These are phyloP conservation scores for Halictus ligatus DNA, from an alignment of 2,888 invertebrate genomes.

Conservation along the genomic window DNA sequence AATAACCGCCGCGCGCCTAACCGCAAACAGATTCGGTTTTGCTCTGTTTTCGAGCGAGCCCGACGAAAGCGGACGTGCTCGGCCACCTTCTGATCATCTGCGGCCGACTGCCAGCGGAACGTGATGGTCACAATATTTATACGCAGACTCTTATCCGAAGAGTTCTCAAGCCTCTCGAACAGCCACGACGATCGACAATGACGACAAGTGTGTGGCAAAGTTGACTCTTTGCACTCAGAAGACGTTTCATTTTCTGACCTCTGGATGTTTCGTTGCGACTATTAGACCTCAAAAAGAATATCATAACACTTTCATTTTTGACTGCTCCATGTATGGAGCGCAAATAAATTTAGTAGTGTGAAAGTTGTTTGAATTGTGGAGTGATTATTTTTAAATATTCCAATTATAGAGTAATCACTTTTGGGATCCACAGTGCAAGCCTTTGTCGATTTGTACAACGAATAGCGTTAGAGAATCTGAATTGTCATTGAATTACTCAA, in stretches of 20 bases:
- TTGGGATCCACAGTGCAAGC: no score
- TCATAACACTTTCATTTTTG: not conserved
- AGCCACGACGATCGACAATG: not conserved
- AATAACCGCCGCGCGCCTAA: conserved; percentile 41
- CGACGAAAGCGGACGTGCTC: not conserved
- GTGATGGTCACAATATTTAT: not conserved
- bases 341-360: no score
- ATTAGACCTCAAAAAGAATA: not conserved
- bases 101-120: not conserved
- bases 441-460: no score
- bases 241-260: no score
- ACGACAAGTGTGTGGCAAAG: not conserved
- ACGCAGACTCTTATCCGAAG: not conserved
- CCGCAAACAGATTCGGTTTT: conserved; percentile 32
- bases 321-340: no score
- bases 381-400: no score
- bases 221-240: not conserved
- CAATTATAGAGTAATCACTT: no score
- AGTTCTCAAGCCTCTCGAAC: not conserved
- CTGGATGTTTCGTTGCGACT: no score
- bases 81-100: not conserved
- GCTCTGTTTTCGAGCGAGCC: not conserved
- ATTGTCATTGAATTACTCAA: not conserved
- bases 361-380: no score
- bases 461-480: no score